Evolutionary conservation across 2,113 vertebrate genomes (phyloP), one percentile per base, ranked within the genome.

Genomic region (Perognathus longimembris): DNA sequence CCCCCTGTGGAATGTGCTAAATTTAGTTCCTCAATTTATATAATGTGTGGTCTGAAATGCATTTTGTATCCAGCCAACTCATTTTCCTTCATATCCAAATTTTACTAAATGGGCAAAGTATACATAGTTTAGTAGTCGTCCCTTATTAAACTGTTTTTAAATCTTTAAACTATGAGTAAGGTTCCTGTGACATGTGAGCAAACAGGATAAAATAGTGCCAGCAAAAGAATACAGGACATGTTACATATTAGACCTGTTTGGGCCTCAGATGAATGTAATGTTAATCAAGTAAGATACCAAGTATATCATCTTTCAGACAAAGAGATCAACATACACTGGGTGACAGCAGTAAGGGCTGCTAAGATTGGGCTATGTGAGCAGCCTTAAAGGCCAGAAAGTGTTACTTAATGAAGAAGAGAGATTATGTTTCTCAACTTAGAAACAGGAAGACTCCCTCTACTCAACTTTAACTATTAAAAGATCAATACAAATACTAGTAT

Each of bases 21-120:
- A 67, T 73, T 88, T 76, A 92, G 83, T 69, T 86, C 66, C 36
- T 40, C 84, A 54, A 74, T 86, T 86, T 94, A 57, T 85, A 45
- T 78, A 90, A 85, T 45, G 21, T 83, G 5, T 75, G 7, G 78
- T 83, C n/a, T 88, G 14, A 89, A 91, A 94, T 75, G 36, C 86
- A 79, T 61, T 91, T 71, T 95, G 3, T 57, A 59, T 42, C 67
- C 81, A 63, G 34, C 26, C 38, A 88, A 94, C 26, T 90, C 74
- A 61, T 82, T 66, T 83, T 73, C 73, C 69, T 40, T 95, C 78
- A 40, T 38, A 70, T n/a, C 66, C 50, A 88, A 92, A 67, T 73
- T 73, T 76, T 84, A 79, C 40, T 74, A 85, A 85, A 32, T 64
- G 34, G 7, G 69, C 34, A 94, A 71, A 81, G n/a, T n/a, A 94